A percentile compares a stretch with the other conserved stretches of the same genome.
Evolutionary conservation across 1,140 invertebrate genomes (phyloP).

Genomic region (Pachypsylla venusta): DNA sequence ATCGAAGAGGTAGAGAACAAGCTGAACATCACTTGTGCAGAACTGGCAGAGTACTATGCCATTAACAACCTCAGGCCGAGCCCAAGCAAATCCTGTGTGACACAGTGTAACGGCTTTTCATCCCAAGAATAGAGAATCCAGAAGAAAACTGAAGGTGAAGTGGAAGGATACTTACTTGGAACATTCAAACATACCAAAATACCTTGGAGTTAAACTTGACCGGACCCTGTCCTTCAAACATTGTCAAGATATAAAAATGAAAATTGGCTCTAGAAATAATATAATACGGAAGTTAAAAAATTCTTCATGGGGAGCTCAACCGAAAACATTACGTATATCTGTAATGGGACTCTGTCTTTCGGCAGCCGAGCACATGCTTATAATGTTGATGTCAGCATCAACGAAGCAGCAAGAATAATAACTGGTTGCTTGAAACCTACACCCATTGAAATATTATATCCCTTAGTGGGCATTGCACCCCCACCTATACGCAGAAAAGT

Average conservation of each 20-base stretch:
- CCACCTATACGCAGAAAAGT: too few relatives aligned
- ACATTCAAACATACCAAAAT: background rate
- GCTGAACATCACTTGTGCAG: too few relatives aligned
- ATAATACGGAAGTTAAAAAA: background rate
- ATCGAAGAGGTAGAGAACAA: background rate
- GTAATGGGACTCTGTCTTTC: too few relatives aligned
- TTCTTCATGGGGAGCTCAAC: background rate
- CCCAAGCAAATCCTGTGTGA: background rate
- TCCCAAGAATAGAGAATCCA: background rate
- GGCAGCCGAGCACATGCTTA: too few relatives aligned
- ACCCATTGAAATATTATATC: background rate
- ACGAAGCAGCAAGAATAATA: conserved; percentile 1
- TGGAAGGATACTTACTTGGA: background rate
- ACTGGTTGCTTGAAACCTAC: conserved; percentile 8
- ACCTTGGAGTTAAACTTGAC: background rate
- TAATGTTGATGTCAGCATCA: conserved; percentile 7
- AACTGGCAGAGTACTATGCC: background rate
- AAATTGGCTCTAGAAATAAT: background rate
- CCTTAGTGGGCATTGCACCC: background rate
- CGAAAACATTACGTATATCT: too few relatives aligned
- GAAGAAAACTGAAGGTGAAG: background rate
- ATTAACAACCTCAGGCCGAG: background rate
- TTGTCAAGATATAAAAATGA: too few relatives aligned
- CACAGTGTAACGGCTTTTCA: background rate
- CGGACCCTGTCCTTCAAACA: background rate